Evolutionary conservation across 2,888 invertebrate genomes (phyloP).

Genomic region (Rhopalosiphum nymphaeae): DNA sequence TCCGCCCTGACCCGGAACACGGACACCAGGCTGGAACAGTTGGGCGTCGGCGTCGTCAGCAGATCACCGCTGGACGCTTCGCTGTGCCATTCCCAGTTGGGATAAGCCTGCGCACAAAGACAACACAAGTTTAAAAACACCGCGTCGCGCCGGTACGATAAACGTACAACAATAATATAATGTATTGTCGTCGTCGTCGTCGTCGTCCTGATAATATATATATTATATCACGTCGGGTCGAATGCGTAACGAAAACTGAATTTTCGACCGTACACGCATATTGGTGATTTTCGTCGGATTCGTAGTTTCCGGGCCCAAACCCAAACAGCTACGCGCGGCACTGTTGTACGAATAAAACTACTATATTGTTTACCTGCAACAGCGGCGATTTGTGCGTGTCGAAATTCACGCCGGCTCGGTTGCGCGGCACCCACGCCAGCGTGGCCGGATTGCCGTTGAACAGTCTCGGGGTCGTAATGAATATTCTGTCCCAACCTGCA

Average conservation of each 20-base stretch:
- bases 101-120: constrained; percentile 74
- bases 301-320: neutral
- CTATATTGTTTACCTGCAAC: constrained; percentile 74
- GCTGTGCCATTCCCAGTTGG: constrained; percentile 82
- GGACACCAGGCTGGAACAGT: constrained; percentile 83
- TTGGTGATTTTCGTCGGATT: neutral
- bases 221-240: neutral
- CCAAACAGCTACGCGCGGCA: neutral
- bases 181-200: neutral
- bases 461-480: constrained; percentile 82
- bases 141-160: neutral
- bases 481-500: constrained; percentile 76
- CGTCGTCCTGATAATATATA: too few species aligned
- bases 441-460: constrained; percentile 84
- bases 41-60: constrained; percentile 77
- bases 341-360: too few species aligned
- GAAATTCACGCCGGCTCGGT: constrained; percentile 71
- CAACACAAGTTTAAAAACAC: neutral
- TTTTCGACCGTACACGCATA: too few species aligned
- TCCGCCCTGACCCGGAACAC: constrained; percentile 83
- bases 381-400: constrained; percentile 74
- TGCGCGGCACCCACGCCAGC: constrained; percentile 78
- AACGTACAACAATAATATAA: neutral
- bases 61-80: constrained; percentile 75
- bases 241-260: too few species aligned